Base-by-base conservation (phyloP, 2,113 vertebrate genomes). In the Salvelinus fontinalis region DNA sequence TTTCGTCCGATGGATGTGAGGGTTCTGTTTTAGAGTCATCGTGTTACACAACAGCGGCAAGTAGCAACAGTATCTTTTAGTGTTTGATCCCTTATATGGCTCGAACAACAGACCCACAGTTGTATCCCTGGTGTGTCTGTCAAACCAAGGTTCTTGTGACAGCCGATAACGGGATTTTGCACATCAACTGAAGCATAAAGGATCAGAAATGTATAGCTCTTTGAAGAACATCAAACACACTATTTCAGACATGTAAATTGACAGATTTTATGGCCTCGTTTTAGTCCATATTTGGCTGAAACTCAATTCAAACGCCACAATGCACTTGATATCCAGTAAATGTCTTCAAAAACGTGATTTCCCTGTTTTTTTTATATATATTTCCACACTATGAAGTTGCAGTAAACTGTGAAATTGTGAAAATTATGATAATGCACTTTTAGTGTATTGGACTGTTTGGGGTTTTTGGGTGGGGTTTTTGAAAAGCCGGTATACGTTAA, bases 221-320 rank as follows among this genome's bases (percentile, higher is more conserved):
- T 51, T 71, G 71, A n/a, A 29, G 22, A 74, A 66, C 73, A 74
- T 74, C 62, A 75, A 75, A 68, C 65, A 51, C 60, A 54, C 65
- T n/a, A 75, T 68, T 75, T 57, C 18, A 14, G 64, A 27, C 24
- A 57, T 75, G 49, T 57, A 18, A 44, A 75, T 68, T 29, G 44
- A 14, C 49, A 6, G 2, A 16, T 75, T 67, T 51, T 51, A 27
- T 9, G 26, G 31, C 13, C 29, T 74, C 39, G 14, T 18, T 66
- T 67, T 67, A 18, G 13, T 3, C 18, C 73, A 67, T 49, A n/a
- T 57, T 29, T 74, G 16, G 7, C 49, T 67, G 73, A 49, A 49
- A 49, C 66, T 66, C 6, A 66, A 65, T 51, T 26, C 16, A 3
- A 20, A 16, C 7, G 49, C 39, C 39, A 67, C 22, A 74, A 67